Base-by-base conservation (phyloP, 2,113 vertebrate species). In the Atractosteus spatula region DNA sequence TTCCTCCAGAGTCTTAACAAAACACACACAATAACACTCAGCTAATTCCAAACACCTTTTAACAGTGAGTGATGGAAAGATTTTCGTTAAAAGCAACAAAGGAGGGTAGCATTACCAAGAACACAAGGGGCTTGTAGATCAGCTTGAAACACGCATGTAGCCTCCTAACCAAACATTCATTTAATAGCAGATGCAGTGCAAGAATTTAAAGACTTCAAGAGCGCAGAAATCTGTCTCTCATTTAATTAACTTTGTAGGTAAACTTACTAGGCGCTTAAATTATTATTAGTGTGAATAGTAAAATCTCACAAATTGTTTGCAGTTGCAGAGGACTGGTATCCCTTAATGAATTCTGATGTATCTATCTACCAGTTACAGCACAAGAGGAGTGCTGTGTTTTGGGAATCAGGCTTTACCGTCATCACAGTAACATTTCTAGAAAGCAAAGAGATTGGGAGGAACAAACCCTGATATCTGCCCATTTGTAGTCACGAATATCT, bases 401-500 rank as follows among this genome's bases (percentile, higher is more conserved):
- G 29, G 29, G 29, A 29, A 29, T 29, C 29, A 29, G 29, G 29
- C 29, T 29, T 29, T 29, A 29, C 29, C 29, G 29, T 29, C 29
- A 29, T 29, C 29, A 29, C 29, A 51, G 47, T 10, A 51, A 10
- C 47, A 51, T 10, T 51, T 51, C 47, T 51, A 7, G 47, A 51
- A 3, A 51, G 47, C 47, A 51, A 51, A 10, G 47, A 51, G 47
- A 51, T 51, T 51, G 5, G 10, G 10, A 51, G 47, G 47, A 7
- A 51, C 47, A 51, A 51, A 51, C 10, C 47, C 10, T 51, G 47
- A 29, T 62, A 16, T 62, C 59, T 62, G 14, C 59, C 59, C 10
- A 10, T 51, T 51, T 2, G 5, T 10, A 51, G 10, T 7, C 47
- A 51, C 47, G 5, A 51, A 79, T 82, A 84, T 83, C 80, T 86